Base-by-base conservation (phyloP, 1,140 invertebrate species). In the Cotesia vestalis region DNA sequence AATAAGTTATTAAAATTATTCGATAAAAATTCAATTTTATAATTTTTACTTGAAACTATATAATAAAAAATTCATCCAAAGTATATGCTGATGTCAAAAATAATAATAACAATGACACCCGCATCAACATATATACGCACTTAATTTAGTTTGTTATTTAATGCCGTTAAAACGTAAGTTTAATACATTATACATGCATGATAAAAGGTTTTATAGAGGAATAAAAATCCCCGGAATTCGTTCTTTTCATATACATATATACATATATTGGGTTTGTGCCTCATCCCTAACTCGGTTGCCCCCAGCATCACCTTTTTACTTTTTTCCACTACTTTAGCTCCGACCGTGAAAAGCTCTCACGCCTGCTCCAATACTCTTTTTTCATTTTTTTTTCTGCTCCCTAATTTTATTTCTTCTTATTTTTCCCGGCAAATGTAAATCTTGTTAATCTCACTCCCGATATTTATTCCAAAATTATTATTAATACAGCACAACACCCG, bases 321-420 rank as follows among this genome's bases (percentile, higher is more conserved):
- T 59, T 57, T 57, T 14, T 55, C 52, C 40, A 9, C 40, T 46
- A 46, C 40, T 46, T 46, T 46, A 46, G 40, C 40, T 55, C 34
- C 52, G 53, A 68, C 66, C 66, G 35, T 68, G 52, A 68, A 68
- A 68, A 68, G 55, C 55, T 68, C 63, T 66, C 46, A 66, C 40
- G 63, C n/a, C 63, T 40, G 38, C 46, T 14, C 63, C 35, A 36
- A 63, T 63, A 36, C 36, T 63, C 6, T 51, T 8, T 59, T 38
- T 11, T 27, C 1, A 27, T 27, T 27, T 27, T 27, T 27, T 27
- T 27, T 27, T 27, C 3, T 27, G 1, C 27, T 27, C 27, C 27
- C 27, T 27, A 27, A 27, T 27, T 27, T 27, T 27, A 27, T 27
- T 17, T 38, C n/a, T 34, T 36, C 35, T 57, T 68, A 57, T 68